Base-by-base conservation (phyloP, 1,140 invertebrate genomes). In the Oscheius sp. region DNA sequence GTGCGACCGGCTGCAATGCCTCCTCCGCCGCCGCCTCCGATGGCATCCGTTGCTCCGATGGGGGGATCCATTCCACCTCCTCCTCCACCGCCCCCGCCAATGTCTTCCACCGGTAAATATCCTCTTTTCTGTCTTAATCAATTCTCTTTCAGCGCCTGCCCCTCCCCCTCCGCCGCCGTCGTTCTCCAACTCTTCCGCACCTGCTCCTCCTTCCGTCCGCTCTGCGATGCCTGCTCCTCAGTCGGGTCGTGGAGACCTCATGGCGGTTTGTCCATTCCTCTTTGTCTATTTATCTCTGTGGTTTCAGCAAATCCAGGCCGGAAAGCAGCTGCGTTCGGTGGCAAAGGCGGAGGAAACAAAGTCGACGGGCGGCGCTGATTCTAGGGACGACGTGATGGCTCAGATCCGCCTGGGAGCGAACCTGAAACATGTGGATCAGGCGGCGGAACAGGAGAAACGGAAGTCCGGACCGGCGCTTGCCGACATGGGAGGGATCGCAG, bases 331-430 rank as follows among this genome's bases (percentile, higher is more conserved):
- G 10, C 36, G 36, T 36, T 45, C 38, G 18, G 75, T 69, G 28
- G 45, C 31, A 26, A 26, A 42, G 10, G 7, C 3, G 4, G 3
- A 20, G 31, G 13, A 65, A 2, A 63, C 23, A 4, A 34, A 65
- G 23, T 45, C 68, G 26, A 15, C 64, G 0, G 36, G 32, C n/a
- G 18, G 31, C 4, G 45, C 29, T 4, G 69, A 75, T 59, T 34
- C 62, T 34, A 52, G 74, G 15, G 76, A 63, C 18, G 70, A 75
- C 62, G 76, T 77, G 7, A 77, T 77, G 76, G 76, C 73, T n/a
- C 76, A 77, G 59, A 76, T 77, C 35, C 10, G 76, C 4, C 66
- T 58, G 49, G 76, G 74, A 46, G 74, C 74, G 26, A 65, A 76
- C 34, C 18, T 76, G 46, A 76, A 76, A 68, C 74, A 77, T 31